Base-by-base conservation (phyloP, 2,113 vertebrate genomes). In the Cnemophilus loriae region DNA sequence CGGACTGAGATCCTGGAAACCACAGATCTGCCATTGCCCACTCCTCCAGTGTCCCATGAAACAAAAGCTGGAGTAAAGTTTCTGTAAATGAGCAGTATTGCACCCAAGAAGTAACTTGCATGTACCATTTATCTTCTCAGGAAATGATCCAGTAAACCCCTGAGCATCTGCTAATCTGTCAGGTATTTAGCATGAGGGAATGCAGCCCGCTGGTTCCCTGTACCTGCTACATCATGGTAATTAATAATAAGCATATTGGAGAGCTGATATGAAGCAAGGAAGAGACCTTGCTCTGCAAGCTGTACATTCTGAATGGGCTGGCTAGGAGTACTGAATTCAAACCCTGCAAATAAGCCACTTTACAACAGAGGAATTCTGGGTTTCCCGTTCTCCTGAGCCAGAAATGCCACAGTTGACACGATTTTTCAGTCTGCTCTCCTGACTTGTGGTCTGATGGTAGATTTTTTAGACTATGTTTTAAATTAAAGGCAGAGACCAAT, bases 11-110 rank as follows among this genome's bases (percentile, higher is more conserved):
- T 33, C 22, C 46, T 76, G 41, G 33, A 78, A 87, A 84, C 24
- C 27, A 24, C 0, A 0, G 56, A 46, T 37, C 35, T 87, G 18
- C 10, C 33, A 28, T 1, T 87, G 20, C 11, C 13, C 44, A 26
- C 17, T 89, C 26, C 57, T 76, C 30, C 60, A 76, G 26, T 6
- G 10, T 16, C 33, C 57, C 11, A 1, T 17, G 50, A 87, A 83
- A 74, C 7, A 73, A 80, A n/a, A 84, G 26, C 19, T 89, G 16
- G 9, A 32, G 37, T 20, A 33, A 17, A 24, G 16, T 28, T 64
- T 87, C 47, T 88, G 49, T 20, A 83, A 79, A 91, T 16, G 27
- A 73, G 35, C 46, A 83, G 33, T 39, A 77, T 2, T 39, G 21
- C 59, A 88, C 24, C 30, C 21, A 71, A 82, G 61, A 87, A 80